Base-by-base conservation (phyloP, 2,113 vertebrate species). In the Gnathonemus longibarbis region DNA sequence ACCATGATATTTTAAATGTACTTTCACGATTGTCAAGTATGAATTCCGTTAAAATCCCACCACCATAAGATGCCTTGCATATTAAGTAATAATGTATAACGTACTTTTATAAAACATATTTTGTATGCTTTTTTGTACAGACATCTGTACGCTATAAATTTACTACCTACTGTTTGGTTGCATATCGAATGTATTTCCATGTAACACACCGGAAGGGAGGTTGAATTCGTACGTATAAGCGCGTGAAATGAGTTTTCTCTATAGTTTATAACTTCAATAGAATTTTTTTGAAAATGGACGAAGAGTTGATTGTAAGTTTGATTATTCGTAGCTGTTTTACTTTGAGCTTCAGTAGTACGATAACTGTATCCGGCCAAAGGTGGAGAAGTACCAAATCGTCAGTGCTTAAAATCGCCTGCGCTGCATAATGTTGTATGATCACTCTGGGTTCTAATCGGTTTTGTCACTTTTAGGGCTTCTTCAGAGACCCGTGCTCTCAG, bases 401-500 rank as follows among this genome's bases (percentile, higher is more conserved):
- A 62, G 24, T 62, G 58, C 58, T n/a, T 8, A n/a, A 62, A 49
- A 45, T 84, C 19, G 6, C 42, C 31, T 45, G n/a, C 8, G 17
- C 24, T 46, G 11, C 17, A 17, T 24, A 31, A 46, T 27, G 42
- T 62, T 90, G 42, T 48, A 19, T 62, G n/a, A 21, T 87, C 4
- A 58, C 31, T 11, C 56, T 66, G 24, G 6, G 45, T n/a, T 45
- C 21, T 24, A 15, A 13, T 42, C 56, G 24, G 31, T n/a, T 42
- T n/a, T 21, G 39, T 21, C 17, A n/a, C 21, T 27, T 84, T 3
- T 83, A 99, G 98, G 95, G 92, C 3, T 95, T 94, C 15, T 98
- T 96, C 94, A 93, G 88, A 15, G 96, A 97, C 50, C 94, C 96
- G 5, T 99, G 98, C 62, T 91, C 89, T 0, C 96, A 96, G n/a